phyloP scores from a whole-genome alignment of 2,113 vertebrate genomes.

The Chrysemys picta region DNA sequence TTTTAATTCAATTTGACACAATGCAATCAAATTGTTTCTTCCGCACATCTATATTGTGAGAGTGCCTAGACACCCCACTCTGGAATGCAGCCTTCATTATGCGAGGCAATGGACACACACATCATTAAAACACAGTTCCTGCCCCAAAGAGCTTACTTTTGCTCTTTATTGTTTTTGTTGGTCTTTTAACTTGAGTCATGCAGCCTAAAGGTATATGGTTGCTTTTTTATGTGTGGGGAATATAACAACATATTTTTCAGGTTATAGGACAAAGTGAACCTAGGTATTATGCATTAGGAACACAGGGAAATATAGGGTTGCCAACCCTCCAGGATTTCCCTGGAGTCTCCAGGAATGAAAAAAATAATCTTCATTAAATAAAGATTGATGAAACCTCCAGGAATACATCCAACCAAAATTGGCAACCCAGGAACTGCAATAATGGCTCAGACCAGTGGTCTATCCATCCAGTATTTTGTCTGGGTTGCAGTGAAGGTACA shows the following conservation, averaged over 20 bases:
- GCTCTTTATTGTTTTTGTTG: neutral
- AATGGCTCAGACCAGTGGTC: neutral
- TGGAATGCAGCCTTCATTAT: fast-evolving
- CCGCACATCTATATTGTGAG: neutral
- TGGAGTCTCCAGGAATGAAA: too few species aligned
- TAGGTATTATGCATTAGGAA: neutral
- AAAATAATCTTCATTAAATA: too few species aligned
- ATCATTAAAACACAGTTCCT: neutral
- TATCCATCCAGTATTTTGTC: neutral
- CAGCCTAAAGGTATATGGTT: neutral
- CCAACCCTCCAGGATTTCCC: too few species aligned
- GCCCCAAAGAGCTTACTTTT: neutral
- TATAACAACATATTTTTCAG: neutral
- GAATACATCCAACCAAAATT: too few species aligned
- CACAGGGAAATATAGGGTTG: neutral
- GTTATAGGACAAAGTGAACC: neutral
- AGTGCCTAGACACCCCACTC: neutral
- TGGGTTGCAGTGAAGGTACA: neutral
- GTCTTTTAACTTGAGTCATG: neutral
- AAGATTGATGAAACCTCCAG: too few species aligned
- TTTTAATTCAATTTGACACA: neutral
- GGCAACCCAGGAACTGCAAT: neutral
- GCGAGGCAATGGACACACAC: fast-evolving
- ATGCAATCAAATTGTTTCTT: neutral
- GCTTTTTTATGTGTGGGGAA: neutral